Conservation (phyloP, 2,113 vertebrate genomes). For the Callipepla squamata region DNA sequence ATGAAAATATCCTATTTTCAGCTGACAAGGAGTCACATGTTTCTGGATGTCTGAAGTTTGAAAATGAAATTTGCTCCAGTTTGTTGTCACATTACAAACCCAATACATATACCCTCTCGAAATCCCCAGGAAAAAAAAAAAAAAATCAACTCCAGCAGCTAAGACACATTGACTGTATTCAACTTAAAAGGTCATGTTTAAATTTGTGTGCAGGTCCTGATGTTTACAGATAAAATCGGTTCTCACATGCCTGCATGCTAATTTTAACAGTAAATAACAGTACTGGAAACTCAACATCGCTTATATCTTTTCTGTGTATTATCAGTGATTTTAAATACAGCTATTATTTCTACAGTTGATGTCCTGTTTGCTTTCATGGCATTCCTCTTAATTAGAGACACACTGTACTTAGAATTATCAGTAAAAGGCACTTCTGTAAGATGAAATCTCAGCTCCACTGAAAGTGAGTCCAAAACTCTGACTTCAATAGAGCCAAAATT, state of each 20-base stretch:
- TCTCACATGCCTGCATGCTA: not conserved
- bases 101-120: not conserved
- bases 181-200: not conserved
- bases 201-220: not conserved
- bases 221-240: not conserved
- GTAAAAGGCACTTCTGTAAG: not conserved
- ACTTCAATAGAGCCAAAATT: not conserved
- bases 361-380: conserved; percentile 18
- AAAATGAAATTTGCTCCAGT: not conserved
- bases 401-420: not conserved
- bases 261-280: not conserved
- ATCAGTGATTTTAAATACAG: not conserved
- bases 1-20: not conserved
- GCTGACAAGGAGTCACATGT: not conserved
- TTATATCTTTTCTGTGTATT: not conserved
- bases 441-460: not conserved
- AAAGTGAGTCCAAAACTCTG: not conserved
- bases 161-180: not conserved
- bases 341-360: not conserved
- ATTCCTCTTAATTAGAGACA: not conserved
- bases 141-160: not conserved
- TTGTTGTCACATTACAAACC: not conserved
- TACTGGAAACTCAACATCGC: not conserved
- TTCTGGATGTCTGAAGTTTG: not conserved
- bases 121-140: not conserved